Evolutionary conservation across 2,888 invertebrate genomes (phyloP), one percentile per base, ranked within the genome.

Genomic region (Eugnorisma glareosa): DNA sequence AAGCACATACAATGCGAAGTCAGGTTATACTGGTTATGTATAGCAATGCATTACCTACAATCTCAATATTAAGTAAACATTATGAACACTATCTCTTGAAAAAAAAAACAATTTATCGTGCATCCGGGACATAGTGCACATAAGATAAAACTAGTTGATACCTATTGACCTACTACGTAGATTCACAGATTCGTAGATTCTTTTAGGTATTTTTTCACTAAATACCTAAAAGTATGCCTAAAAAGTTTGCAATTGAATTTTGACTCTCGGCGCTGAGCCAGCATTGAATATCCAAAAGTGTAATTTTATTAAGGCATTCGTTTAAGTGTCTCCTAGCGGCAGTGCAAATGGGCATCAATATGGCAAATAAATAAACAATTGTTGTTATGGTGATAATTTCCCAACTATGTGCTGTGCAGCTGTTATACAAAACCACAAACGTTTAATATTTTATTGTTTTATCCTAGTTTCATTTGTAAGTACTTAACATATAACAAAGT

Each of bases 101-200:
- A 73, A 64, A 73, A 73, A 37, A 66, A n/a, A 35, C 15, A 10
- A 10, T 6, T 15, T 80, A 81, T 75, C 75, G 61, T 15, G n/a
- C 59, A 37, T 75, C 81, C 75, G 81, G 79, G 43, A 59, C 81
- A 81, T 69, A 81, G 81, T 75, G 59, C 75, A 80, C 10, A 43
- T 61, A 28, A 8, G 79, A 79, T 79, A 79, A 79, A 48, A 57
- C 54, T 73, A 67, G 57, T 45, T 11, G 40, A 15, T 76, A 76
- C 37, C 21, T 61, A 61, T 43, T 31, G 15, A 24, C n/a, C 10
- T 67, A 75, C 37, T 64, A 61, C 11, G n/a, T n/a, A n/a, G n/a
- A n/a, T n/a, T n/a, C n/a, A n/a, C n/a, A n/a, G n/a, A n/a, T n/a
- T n/a, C n/a, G n/a, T n/a, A n/a, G n/a, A n/a, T n/a, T n/a, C n/a